Percentiles rank a stretch among this genome's conserved stretches.
These are phyloP conservation scores for Tyrophagus putrescentiae DNA, from an alignment of 1,140 invertebrate species.

Conservation along the genomic window DNA sequence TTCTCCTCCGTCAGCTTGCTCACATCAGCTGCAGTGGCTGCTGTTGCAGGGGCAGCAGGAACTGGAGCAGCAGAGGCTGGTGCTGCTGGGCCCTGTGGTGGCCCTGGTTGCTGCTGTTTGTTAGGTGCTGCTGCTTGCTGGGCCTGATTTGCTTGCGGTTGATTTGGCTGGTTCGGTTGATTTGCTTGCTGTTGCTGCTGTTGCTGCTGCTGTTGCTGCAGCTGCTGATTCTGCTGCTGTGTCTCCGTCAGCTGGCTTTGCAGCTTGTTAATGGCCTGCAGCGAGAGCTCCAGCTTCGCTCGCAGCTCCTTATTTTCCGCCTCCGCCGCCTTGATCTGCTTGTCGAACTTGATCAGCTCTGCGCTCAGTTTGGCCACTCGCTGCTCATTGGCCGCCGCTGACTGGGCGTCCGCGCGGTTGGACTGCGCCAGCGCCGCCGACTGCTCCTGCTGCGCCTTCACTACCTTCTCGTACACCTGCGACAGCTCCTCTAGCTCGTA, in stretches of 20 bases:
- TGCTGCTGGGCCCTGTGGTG: conserved; percentile 13
- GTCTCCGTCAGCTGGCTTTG: conserved; percentile 27
- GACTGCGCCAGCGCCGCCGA: background rate
- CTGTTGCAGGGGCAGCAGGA: conserved; percentile 13
- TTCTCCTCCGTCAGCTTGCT: conserved; percentile 26
- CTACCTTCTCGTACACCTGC: conserved; percentile 20
- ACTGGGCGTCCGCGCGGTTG: background rate
- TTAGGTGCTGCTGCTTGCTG: too few species aligned
- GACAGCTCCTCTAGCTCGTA: conserved; percentile 26
- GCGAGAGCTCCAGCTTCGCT: conserved; percentile 28
- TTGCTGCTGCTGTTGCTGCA: conserved; percentile 22
- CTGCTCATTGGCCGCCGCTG: conserved; percentile 20
- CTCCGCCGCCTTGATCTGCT: conserved; percentile 46
- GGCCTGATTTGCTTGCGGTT: too few species aligned
- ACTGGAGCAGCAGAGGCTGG: conserved; percentile 1
- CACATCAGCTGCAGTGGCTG: conserved; percentile 1
- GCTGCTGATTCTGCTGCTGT: conserved; percentile 22
- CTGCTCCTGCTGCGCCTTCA: background rate
- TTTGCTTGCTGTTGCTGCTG: conserved; percentile 12
- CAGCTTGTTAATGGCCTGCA: conserved; percentile 27
- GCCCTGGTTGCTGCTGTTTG: too few species aligned
- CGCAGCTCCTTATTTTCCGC: conserved; percentile 31
- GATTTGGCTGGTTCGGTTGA: conserved; percentile 22
- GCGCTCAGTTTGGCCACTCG: conserved; percentile 37
- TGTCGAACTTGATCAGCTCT: conserved; percentile 54